These are phyloP conservation scores for Copidosoma aretas DNA, from an alignment of 2,888 invertebrate species.

Conservation along the genomic window DNA sequence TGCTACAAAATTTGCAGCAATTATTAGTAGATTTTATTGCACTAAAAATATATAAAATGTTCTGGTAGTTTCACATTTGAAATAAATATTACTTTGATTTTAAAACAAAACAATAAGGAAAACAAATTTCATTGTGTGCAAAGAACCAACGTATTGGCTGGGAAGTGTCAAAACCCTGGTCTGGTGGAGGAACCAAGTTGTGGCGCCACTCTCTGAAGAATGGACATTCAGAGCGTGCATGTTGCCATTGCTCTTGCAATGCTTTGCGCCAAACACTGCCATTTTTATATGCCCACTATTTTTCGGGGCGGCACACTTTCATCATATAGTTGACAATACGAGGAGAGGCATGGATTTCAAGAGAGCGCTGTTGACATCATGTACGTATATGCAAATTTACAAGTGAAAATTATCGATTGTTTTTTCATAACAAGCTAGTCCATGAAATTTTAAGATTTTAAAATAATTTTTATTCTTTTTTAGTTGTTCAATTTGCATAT, in stretches of 20 bases:
- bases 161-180: conserved; percentile 75
- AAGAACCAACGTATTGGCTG: conserved; percentile 77
- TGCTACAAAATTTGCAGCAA: no score
- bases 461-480: conserved; percentile 45
- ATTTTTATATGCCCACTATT: conserved; percentile 87
- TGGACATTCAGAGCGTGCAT: conserved; percentile 95
- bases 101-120: no score
- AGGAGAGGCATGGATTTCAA: conserved; percentile 74
- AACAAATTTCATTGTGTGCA: not conserved
- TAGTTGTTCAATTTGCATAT: conserved; percentile 87
- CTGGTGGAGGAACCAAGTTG: conserved; percentile 88
- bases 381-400: conserved; percentile 68
- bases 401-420: no score
- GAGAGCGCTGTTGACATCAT: conserved; percentile 74
- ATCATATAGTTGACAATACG: conserved; percentile 85
- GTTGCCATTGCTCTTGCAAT: conserved; percentile 87
- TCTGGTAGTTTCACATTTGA: no score
- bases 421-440: no score
- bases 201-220: conserved; percentile 94
- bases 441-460: no score
- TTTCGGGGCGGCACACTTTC: conserved; percentile 94
- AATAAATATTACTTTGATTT: no score
- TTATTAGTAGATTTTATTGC: no score
- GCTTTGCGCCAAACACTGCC: conserved; percentile 76
- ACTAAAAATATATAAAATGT: no score